phyloP scores from a whole-genome alignment of 2,113 vertebrate species.

The Crotalus viridis region DNA sequence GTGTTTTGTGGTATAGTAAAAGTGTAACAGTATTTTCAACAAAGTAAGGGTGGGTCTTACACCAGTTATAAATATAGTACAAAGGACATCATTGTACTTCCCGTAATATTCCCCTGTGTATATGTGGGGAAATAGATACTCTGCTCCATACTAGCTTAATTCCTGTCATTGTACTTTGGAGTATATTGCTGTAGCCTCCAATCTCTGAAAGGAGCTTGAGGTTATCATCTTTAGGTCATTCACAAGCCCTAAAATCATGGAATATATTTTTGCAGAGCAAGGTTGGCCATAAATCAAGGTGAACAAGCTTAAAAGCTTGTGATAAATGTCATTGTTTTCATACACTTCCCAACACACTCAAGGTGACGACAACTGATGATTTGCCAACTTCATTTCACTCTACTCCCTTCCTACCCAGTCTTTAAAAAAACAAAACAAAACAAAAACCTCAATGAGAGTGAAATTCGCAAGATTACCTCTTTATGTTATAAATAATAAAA shows the following conservation, averaged over 20 bases:
- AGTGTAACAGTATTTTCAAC: slow-evolving; percentile 65
- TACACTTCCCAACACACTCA: slow-evolving; percentile 28
- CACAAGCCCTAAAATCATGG: slow-evolving; percentile 34
- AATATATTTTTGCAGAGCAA: slow-evolving; percentile 22
- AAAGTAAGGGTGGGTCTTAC: slow-evolving; percentile 66
- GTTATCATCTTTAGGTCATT: slow-evolving; percentile 63
- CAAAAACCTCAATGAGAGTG: slow-evolving; percentile 10
- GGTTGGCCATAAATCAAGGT: slow-evolving; percentile 58
- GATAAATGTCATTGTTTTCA: slow-evolving; percentile 42
- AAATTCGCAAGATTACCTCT: not conserved
- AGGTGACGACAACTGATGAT: slow-evolving; percentile 48
- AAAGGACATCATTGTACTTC: slow-evolving; percentile 74
- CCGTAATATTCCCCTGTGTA: slow-evolving; percentile 68
- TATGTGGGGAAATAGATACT: slow-evolving; percentile 72
- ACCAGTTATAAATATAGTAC: slow-evolving; percentile 73
- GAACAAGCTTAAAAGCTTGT: slow-evolving; percentile 35
- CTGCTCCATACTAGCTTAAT: slow-evolving; percentile 66
- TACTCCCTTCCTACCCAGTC: slow-evolving; percentile 43
- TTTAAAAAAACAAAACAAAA: too few relatives aligned
- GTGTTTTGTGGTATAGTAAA: slow-evolving; percentile 56
- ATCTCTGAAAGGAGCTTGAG: slow-evolving; percentile 39
- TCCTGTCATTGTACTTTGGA: slow-evolving; percentile 76
- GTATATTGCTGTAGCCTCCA: slow-evolving; percentile 49
- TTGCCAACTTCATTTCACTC: slow-evolving; percentile 51
- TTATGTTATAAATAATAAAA: not conserved